A percentile compares a stretch with the other conserved stretches of the same genome.
phyloP scores from a whole-genome alignment of 2,797 vertebrate genomes.

The Furcifer pardalis region DNA sequence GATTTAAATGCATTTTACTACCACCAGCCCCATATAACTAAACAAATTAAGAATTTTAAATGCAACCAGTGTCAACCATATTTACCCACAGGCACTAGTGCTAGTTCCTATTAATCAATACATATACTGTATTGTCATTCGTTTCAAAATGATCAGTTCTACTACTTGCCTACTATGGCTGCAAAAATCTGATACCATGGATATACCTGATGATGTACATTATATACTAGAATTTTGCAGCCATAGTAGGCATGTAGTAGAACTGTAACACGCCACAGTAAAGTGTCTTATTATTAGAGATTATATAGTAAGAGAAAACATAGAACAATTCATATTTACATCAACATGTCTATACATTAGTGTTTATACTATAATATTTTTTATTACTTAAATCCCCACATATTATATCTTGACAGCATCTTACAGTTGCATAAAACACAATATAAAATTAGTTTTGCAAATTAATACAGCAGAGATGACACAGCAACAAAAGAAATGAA shows the following conservation, averaged over 20 bases:
- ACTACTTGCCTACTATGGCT: not conserved
- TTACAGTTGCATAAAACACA: conserved; percentile 49
- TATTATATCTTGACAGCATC: conserved; percentile 54
- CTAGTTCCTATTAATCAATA: not conserved
- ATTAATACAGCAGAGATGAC: conserved; percentile 37
- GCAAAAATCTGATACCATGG: conserved; percentile 5
- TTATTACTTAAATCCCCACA: conserved; percentile 34
- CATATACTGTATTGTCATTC: not conserved
- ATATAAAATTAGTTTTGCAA: conserved; percentile 55
- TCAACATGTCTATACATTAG: conserved; percentile 37
- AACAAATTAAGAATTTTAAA: conserved; percentile 13
- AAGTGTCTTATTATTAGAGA: not conserved
- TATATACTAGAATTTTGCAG: conserved; percentile 15
- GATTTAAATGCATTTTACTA: conserved; percentile 23
- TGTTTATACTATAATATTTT: conserved; percentile 59
- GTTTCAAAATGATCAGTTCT: conserved; percentile 1
- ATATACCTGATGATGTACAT: too few relatives aligned
- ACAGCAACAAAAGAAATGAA: conserved; percentile 38
- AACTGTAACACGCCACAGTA: conserved; percentile 28
- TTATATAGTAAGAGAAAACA: not conserved
- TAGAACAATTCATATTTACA: not conserved
- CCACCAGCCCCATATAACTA: not conserved
- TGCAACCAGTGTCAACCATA: fast-evolving
- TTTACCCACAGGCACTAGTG: not conserved
- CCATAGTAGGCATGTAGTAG: not conserved